A percentile compares a stretch with the other conserved stretches of the same genome.
These are phyloP conservation scores for Ips typographus DNA, from an alignment of 1,140 invertebrate species.

Conservation along the genomic window DNA sequence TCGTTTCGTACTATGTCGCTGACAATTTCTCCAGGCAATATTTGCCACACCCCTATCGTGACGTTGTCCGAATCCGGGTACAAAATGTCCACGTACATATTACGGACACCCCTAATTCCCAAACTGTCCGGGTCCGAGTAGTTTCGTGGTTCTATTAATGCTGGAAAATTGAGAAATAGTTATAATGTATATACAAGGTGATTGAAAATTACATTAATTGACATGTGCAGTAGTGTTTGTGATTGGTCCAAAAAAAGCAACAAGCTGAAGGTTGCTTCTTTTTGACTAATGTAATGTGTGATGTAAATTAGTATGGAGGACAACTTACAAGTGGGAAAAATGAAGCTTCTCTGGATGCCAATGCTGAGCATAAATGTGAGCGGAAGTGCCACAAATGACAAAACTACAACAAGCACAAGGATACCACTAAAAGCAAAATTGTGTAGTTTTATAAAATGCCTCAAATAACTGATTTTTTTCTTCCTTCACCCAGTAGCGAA, in stretches of 20 bases:
- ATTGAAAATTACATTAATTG: not conserved
- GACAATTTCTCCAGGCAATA: constrained; percentile 45
- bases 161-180: constrained; percentile 25
- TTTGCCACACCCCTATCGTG: constrained; percentile 63
- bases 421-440: constrained; percentile 37
- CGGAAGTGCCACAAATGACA: constrained; percentile 42
- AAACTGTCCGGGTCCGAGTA: constrained; percentile 46
- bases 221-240: not conserved
- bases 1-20: constrained; percentile 40
- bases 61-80: constrained; percentile 52
- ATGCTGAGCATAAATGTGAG: constrained; percentile 41
- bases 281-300: not conserved
- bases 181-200: not conserved
- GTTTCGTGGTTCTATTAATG: constrained; percentile 36
- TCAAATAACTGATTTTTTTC: no score
- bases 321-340: constrained; percentile 43
- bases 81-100: constrained; percentile 70
- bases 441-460: no score
- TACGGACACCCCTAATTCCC: constrained; percentile 63
- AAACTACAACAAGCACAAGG: constrained; percentile 35
- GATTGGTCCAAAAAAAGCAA: not conserved
- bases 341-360: constrained; percentile 39
- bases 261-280: not conserved
- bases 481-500: no score
- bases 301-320: constrained; percentile 5